A percentile compares a stretch with the other conserved stretches of the same genome.
phyloP scores from a whole-genome alignment of 1,140 invertebrate genomes.

The Diploscapter pachys region DNA sequence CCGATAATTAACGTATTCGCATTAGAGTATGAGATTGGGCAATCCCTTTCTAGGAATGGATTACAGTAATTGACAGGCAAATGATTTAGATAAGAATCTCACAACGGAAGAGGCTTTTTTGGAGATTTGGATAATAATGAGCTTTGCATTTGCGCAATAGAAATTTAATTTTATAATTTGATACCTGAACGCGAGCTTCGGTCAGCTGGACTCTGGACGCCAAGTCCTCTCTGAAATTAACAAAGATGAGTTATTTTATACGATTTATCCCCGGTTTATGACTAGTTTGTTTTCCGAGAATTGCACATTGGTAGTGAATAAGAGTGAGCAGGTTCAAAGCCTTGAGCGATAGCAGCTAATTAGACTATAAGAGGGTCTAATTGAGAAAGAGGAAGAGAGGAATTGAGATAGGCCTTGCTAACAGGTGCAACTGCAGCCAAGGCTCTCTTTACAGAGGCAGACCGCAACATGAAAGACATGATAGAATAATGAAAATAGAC shows the following conservation, averaged over 20 bases:
- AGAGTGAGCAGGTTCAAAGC: no score
- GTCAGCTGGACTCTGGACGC: slow-evolving; percentile 98
- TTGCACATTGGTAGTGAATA: background rate
- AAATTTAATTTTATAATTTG: background rate
- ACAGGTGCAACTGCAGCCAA: background rate
- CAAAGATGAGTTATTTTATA: slow-evolving; percentile 6
- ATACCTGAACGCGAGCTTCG: slow-evolving; percentile 90
- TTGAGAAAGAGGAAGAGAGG: background rate
- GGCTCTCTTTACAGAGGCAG: no score
- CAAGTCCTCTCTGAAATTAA: slow-evolving; percentile 73
- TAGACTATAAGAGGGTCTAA: background rate
- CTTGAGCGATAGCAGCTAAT: background rate
- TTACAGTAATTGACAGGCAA: slow-evolving; percentile 14
- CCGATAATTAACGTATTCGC: background rate
- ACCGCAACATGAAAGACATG: no score
- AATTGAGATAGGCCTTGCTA: slow-evolving; percentile 2
- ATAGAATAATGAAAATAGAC: no score
- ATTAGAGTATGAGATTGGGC: background rate
- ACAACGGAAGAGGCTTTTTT: no score
- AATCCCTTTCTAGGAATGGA: slow-evolving; percentile 14
- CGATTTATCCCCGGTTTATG: background rate
- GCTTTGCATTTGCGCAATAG: background rate
- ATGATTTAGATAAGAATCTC: background rate
- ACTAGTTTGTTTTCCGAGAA: background rate
- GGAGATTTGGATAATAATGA: no score